Base-by-base conservation (phyloP, 2,888 invertebrate genomes). In the Cantharis nigra region DNA sequence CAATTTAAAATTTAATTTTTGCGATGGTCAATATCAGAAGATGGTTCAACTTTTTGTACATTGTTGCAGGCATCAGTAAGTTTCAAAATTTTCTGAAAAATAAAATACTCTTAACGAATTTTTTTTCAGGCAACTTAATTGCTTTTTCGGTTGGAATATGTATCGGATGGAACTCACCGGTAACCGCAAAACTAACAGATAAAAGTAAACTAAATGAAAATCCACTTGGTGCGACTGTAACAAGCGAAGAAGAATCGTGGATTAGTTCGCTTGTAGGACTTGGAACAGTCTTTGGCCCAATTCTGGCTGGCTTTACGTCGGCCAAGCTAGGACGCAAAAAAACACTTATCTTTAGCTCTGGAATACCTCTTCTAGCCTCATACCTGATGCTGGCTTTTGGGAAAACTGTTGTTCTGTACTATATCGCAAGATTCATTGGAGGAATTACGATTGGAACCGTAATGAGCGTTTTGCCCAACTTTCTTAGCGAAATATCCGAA, bases 271-370 rank as follows among this genome's bases (percentile, higher is more conserved):
- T 91, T 49, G 82, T 90, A 11, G 88, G 91, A 0, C 72, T 91
- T 30, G 91, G 91, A 0, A 90, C 91, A 1, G 87, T 88, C 2
- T 78, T 90, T 87, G 95, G 95, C 0, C 93, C 95, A 0, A 93
- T 94, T 84, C 85, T 91, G n/a, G 94, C 93, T 0, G 95, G 95
- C 10, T 90, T 91, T 7, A 87, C 92, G 2, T 92, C 93, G 0
- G 92, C 94, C 71, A 91, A 88, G 82, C 89, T 93, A 72, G 95
- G 95, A 0, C 90, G 95, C 14, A 95, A 94, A 88, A 91, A 91
- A 89, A 91, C 93, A 0, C 88, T 96, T 4, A 85, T 95, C 10
- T 86, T 91, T 9, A 90, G 3, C 87, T 91, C 5, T 91, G 93
- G n/a, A 89, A 92, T 0, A 81, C 93, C 0, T 94, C 94, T 0